These are phyloP conservation scores for Eulemur rubriventer DNA, from an alignment of 2,797 vertebrate species.

Conservation along the genomic window DNA sequence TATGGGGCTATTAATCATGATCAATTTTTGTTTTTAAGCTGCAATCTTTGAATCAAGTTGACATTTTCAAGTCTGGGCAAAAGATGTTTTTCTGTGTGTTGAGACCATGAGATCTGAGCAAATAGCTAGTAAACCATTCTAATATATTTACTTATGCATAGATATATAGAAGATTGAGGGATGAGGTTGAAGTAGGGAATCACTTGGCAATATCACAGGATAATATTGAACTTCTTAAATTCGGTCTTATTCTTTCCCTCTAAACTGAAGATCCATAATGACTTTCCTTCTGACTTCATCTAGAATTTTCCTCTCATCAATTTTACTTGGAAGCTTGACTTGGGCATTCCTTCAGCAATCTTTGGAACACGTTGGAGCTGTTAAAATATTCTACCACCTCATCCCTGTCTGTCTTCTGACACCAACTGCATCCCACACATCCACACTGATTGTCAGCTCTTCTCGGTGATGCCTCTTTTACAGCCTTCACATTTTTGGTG, in stretches of 20 bases:
- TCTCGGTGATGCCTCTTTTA: not conserved
- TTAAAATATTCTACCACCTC: not conserved
- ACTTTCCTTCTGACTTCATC: not conserved
- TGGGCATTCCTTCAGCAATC: not conserved
- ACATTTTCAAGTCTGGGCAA: slow-evolving; percentile 51
- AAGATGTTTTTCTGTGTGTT: not conserved
- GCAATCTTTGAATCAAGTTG: slow-evolving; percentile 34
- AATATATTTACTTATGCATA: not conserved
- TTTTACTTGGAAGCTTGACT: not conserved
- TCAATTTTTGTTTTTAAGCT: slow-evolving; percentile 38
- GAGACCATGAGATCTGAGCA: not conserved
- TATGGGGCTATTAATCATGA: slow-evolving; percentile 30
- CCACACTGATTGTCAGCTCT: not conserved
- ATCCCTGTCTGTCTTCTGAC: not conserved
- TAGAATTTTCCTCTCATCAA: not conserved
- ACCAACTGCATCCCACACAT: not conserved
- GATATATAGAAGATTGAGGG: not conserved
- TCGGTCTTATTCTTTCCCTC: not conserved
- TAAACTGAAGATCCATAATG: not conserved
- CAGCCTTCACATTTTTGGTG: not conserved
- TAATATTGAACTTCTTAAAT: not conserved
- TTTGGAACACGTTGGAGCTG: not conserved
- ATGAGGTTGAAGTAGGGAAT: not conserved
- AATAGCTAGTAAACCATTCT: not conserved
- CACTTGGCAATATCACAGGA: not conserved